phyloP scores from a whole-genome alignment of 2,113 vertebrate species.

The Ageneiosus marmoratus region DNA sequence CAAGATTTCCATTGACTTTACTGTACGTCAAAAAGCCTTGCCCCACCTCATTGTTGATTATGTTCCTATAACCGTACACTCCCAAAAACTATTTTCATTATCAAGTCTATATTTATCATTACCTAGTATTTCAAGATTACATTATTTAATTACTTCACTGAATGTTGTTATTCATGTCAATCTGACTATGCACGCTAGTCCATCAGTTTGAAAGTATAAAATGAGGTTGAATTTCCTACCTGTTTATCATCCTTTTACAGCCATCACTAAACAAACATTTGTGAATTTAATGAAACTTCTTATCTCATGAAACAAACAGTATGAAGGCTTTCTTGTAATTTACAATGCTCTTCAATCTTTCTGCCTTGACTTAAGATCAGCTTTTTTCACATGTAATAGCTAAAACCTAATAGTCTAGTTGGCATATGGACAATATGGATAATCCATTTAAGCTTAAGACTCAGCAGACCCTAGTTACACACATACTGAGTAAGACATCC shows the following conservation, averaged over 20 bases:
- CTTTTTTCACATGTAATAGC: not conserved
- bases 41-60: not conserved
- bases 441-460: slow-evolving; percentile 61
- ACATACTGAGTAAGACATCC: slow-evolving; percentile 13
- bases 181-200: not conserved
- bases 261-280: not conserved
- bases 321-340: not conserved
- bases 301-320: not conserved
- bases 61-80: not conserved
- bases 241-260: not conserved
- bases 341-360: not conserved
- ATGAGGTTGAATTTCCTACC: not conserved
- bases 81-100: not conserved
- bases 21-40: not conserved
- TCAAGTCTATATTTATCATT: no score
- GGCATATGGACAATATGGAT: slow-evolving; percentile 60
- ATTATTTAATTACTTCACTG: not conserved
- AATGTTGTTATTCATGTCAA: not conserved
- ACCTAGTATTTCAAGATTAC: not conserved
- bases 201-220: not conserved
- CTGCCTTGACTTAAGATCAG: not conserved
- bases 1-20: not conserved
- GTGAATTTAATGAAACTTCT: not conserved
- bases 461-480: slow-evolving; percentile 38
- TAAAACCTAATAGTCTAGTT: slow-evolving; percentile 15